phyloP scores from a whole-genome alignment of 2,113 vertebrate species.

The Pteruthius melanotis region DNA sequence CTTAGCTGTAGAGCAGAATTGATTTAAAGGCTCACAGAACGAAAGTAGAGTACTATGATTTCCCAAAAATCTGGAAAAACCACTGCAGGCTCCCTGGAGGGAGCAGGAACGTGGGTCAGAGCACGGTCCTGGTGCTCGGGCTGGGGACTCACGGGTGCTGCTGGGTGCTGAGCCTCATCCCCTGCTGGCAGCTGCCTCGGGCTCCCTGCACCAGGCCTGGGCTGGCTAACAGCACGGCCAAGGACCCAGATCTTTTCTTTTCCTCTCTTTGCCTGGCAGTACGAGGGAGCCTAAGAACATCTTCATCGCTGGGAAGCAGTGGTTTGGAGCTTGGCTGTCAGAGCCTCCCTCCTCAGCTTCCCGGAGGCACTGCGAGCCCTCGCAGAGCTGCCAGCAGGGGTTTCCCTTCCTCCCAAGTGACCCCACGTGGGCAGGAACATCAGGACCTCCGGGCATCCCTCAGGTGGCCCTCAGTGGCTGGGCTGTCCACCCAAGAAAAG shows the following conservation, averaged over 20 bases:
- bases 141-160: neutral
- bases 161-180: neutral
- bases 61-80: neutral
- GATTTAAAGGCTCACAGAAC: neutral
- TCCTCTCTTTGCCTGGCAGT: neutral
- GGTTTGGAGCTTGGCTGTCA: neutral
- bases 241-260: neutral
- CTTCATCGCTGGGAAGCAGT: neutral
- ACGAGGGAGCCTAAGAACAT: neutral
- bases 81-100: neutral
- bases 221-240: neutral
- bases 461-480: neutral
- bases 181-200: neutral
- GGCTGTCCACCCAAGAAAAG: neutral
- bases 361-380: neutral
- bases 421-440: neutral
- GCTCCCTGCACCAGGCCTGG: neutral
- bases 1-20: neutral
- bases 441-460: neutral
- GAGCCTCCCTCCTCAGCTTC: neutral
- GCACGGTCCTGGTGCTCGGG: accelerated
- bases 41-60: neutral
- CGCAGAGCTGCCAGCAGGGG: neutral
- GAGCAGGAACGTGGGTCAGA: neutral
- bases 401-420: neutral